phyloP scores from a whole-genome alignment of 2,888 invertebrate genomes.

The Diarsia dahlii region DNA sequence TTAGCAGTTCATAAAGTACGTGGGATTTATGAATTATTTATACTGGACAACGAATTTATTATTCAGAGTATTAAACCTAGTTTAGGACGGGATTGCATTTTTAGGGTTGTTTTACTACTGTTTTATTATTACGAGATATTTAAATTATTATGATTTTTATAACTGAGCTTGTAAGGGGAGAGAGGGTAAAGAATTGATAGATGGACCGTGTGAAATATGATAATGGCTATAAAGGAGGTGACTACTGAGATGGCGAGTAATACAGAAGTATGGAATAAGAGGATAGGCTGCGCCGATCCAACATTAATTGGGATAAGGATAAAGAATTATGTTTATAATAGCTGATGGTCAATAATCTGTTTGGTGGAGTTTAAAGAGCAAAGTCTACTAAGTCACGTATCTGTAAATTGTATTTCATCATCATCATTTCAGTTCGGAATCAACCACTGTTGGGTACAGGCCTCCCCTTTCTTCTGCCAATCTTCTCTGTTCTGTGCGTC shows the following conservation, averaged over 20 bases:
- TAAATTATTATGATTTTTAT: neutral
- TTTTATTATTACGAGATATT: conserved; percentile 31
- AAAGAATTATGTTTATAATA: neutral
- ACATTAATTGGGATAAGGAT: neutral
- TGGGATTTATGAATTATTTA: conserved; percentile 67
- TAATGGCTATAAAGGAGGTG: neutral
- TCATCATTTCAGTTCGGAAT: no score
- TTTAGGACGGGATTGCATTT: conserved; percentile 12
- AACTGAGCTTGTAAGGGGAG: neutral
- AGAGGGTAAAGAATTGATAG: neutral
- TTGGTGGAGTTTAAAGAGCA: neutral
- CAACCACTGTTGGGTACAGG: no score
- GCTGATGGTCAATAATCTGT: neutral
- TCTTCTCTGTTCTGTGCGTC: no score
- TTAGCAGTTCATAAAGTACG: conserved; percentile 66
- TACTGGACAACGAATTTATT: conserved; percentile 46
- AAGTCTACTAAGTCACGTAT: neutral
- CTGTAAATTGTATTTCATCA: neutral
- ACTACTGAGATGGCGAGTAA: neutral
- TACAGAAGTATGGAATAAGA: neutral
- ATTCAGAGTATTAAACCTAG: conserved; percentile 58
- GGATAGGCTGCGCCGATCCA: neutral
- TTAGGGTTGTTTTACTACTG: conserved; percentile 36
- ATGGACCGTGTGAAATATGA: neutral
- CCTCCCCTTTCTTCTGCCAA: no score